Evolutionary conservation across 2,888 invertebrate genomes (phyloP).

Genomic region (Alviniconcha strummeri): DNA sequence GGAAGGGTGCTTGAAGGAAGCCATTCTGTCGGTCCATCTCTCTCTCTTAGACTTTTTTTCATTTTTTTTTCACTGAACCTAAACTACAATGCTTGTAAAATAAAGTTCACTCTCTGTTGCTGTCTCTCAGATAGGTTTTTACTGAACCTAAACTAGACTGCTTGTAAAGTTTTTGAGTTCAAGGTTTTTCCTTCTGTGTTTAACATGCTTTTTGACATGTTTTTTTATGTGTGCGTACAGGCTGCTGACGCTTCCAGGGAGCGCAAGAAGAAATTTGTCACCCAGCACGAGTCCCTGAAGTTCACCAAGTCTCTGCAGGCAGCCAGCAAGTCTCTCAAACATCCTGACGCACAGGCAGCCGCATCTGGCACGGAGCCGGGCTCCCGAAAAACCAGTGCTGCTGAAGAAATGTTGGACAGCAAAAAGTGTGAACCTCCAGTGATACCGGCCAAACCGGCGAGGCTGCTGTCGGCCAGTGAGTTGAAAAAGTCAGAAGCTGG

Average conservation of each 20-base stretch:
- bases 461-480: constrained; percentile 21
- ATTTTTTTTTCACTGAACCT: neutral
- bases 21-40: too few species aligned
- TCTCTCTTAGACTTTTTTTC: too few species aligned
- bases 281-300: constrained; percentile 41
- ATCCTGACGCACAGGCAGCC: neutral
- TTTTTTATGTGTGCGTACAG: constrained; percentile 16
- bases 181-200: neutral
- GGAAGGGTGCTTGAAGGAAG: too few species aligned
- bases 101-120: neutral
- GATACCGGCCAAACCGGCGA: constrained; percentile 16
- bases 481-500: constrained; percentile 1
- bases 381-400: neutral
- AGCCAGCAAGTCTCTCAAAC: constrained; percentile 35
- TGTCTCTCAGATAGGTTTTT: neutral
- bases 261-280: constrained; percentile 42
- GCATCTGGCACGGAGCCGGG: neutral
- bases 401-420: neutral
- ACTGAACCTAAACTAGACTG: too few species aligned
- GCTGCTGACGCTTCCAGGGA: constrained; percentile 42
- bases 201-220: neutral
- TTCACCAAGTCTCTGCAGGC: constrained; percentile 42
- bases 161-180: neutral
- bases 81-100: neutral
- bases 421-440: neutral